Evolutionary conservation across 2,797 vertebrate genomes (phyloP).

Genomic region (Schizopygopsis pylzovi): DNA sequence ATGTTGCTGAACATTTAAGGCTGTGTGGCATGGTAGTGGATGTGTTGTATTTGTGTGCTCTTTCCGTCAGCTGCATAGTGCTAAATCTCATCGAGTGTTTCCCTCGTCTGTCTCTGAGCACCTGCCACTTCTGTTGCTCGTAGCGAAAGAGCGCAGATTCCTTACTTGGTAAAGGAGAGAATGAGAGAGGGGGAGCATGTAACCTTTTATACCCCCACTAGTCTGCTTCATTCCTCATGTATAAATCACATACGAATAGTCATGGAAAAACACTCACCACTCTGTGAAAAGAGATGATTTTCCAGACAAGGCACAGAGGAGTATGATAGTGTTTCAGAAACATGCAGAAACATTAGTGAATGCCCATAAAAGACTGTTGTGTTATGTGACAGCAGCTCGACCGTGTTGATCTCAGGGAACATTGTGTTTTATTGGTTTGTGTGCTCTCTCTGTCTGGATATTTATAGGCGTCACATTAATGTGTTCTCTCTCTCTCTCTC

Average conservation of each 20-base stretch:
- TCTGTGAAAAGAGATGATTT: background rate
- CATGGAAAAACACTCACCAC: slow-evolving; percentile 17
- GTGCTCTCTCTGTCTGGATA: slow-evolving; percentile 38
- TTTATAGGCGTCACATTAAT: slow-evolving; percentile 48
- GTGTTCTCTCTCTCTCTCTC: slow-evolving; percentile 28
- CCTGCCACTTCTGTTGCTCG: slow-evolving; percentile 76
- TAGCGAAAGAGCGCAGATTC: slow-evolving; percentile 69
- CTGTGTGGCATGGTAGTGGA: slow-evolving; percentile 29
- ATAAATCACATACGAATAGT: slow-evolving; percentile 55
- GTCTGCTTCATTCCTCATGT: slow-evolving; percentile 35
- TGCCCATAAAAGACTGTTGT: slow-evolving; percentile 51
- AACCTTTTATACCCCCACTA: slow-evolving; percentile 56
- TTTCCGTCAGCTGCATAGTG: slow-evolving; percentile 70
- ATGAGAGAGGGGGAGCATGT: slow-evolving; percentile 49
- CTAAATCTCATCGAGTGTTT: slow-evolving; percentile 76
- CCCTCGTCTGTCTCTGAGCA: slow-evolving; percentile 70
- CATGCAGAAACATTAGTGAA: background rate
- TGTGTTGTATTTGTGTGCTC: slow-evolving; percentile 50
- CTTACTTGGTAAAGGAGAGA: slow-evolving; percentile 71
- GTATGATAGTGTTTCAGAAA: slow-evolving; percentile 28
- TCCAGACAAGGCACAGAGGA: slow-evolving; percentile 39
- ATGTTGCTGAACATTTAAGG: background rate
- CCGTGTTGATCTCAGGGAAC: slow-evolving; percentile 22
- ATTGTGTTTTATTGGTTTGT: slow-evolving; percentile 51
- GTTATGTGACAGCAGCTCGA: background rate